Evolutionary conservation across 2,888 invertebrate species (phyloP), one percentile per base, ranked within the genome.

Genomic region (Cosmia trapezina): DNA sequence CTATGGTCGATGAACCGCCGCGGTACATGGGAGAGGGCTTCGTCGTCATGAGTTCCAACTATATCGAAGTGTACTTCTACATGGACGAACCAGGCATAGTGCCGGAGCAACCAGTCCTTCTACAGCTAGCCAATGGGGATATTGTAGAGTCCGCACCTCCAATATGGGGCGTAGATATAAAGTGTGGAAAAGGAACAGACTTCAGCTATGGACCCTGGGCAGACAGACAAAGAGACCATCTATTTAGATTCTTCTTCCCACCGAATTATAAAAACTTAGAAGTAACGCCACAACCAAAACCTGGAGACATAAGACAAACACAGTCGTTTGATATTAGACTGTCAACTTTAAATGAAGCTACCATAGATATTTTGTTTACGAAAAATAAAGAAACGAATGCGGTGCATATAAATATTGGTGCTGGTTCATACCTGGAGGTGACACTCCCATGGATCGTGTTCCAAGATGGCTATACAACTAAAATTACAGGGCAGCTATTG

Each of bases 171-270:
- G 98, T 99, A 19, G 99, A 99, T 92, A 98, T 99, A 70, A 99
- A 99, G 93, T 98, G 99, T 91, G 98, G 99, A 0, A 99, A 99
- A 94, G 99, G 98, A 81, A 98, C 98, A 4, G 98, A 99, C 90
- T 98, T 99, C 88, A 99, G 99, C 93, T 99, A 99, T 91, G 99
- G 99, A 0, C 99, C 99, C 0, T 99, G 99, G 99, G 99, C 99
- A 5, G 99, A 99, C 92, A 97, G 99, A 66, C 99, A 99, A 92
- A 97, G 99, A 81, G 99, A 99, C 91, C 98, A 98, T 93, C 96
- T 99, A 49, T 99, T 98, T 94, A 98, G 98, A 94, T 99, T 99
- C 93, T 99, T 99, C 95, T 99, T 98, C 91, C 99, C 99, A 11
- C 97, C 98, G 81, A 98, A 98, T 91, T 98, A 98, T 94, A 97